Evolutionary conservation across 1,140 invertebrate genomes (phyloP).

Genomic region (Manduca sexta): DNA sequence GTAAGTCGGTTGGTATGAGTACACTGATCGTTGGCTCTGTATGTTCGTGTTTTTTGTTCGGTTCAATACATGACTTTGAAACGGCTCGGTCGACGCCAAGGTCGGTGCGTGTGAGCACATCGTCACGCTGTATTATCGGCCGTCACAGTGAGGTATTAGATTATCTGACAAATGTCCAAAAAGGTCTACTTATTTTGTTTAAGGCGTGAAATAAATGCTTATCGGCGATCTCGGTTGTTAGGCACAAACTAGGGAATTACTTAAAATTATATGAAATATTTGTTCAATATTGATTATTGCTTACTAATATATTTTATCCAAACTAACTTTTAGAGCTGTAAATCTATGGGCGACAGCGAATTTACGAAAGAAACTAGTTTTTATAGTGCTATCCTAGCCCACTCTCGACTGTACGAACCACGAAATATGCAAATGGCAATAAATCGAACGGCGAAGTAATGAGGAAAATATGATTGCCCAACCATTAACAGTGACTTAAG

Average conservation of each 20-base stretch:
- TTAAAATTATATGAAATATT: no score
- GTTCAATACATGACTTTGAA: neutral
- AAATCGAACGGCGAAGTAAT: slow-evolving; percentile 44
- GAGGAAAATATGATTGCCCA: slow-evolving; percentile 38
- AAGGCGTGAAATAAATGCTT: no score
- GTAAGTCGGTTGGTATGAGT: neutral
- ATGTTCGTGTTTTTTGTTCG: neutral
- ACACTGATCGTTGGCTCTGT: neutral
- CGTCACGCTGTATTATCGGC: slow-evolving; percentile 27
- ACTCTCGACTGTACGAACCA: neutral
- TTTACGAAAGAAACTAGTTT: no score
- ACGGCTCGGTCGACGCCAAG: neutral
- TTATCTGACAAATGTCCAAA: slow-evolving; percentile 1
- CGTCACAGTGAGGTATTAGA: slow-evolving; percentile 3
- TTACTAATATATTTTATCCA: no score
- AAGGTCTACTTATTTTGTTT: no score
- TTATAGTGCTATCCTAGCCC: no score
- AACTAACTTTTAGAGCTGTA: no score
- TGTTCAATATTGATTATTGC: no score
- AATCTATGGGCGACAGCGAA: no score
- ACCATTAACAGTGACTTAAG: slow-evolving; percentile 52
- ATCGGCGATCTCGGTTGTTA: no score
- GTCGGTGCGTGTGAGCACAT: slow-evolving; percentile 26
- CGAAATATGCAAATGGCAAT: no score
- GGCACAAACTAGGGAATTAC: no score